Evolutionary conservation across 2,797 vertebrate species (phyloP), one percentile per base, ranked within the genome.

Genomic region (Lithobates pipiens): DNA sequence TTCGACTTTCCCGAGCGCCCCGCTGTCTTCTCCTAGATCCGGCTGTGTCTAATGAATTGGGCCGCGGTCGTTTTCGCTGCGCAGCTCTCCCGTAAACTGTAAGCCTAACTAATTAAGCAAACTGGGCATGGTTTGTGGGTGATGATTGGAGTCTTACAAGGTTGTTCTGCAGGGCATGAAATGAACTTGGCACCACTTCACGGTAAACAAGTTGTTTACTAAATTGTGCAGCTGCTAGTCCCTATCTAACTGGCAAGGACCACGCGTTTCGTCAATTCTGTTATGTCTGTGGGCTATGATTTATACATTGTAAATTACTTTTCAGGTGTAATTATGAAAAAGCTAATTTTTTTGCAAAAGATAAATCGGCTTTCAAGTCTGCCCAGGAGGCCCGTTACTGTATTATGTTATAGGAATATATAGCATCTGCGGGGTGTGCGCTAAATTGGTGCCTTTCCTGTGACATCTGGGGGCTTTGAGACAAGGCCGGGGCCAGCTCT

Each of bases 181-280:
- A 78, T 72, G 34, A 78, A 67, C 69, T 65, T 85, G 83, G 83
- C 83, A 34, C 5, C 1, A 46, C 50, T 79, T 85, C 57, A 85
- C 25, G 63, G 69, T 79, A 85, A 85, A 85, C 83, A 85, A 78
- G 76, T 85, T 85, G 50, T 85, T 85, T 85, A 65, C 83, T 72
- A 65, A 61, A 85, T 61, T 79, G 76, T 85, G 72, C 76, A 85
- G 76, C 83, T 85, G 83, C 36, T 50, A 46, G 69, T 79, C 34
- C 16, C 10, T 32, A 72, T 54, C 57, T 72, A 46, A 25, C 54
- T 29, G 50, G 9, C 18, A 4, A 29, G 25, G 42, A 42, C 46
- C 23, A 16, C 8, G 68, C 54, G 76, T 72, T 54, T 42, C 11
- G 6, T 69, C 23, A 25, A 9, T 13, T 65, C n/a, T 65, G 18